Conservation (phyloP, 2,113 vertebrate species). For the Eptesicus fuscus region DNA sequence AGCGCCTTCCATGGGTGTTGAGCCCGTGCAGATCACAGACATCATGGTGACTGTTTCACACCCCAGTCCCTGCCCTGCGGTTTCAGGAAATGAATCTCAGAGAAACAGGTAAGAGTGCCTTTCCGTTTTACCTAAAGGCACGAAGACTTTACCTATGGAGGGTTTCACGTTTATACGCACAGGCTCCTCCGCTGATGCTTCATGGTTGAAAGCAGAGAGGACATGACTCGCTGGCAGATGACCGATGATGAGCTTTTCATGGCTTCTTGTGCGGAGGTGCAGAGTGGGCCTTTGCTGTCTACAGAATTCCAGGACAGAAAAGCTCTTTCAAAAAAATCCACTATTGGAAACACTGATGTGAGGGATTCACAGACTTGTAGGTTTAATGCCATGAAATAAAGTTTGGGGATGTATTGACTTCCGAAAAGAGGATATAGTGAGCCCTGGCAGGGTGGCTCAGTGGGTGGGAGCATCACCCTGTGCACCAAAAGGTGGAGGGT, state of each 20-base stretch:
- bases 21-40: neutral
- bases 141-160: slow-evolving; percentile 68
- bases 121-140: slow-evolving; percentile 56
- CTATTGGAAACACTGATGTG: slow-evolving; percentile 39
- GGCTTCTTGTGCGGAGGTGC: slow-evolving; percentile 39
- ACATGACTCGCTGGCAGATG: slow-evolving; percentile 28
- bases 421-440: neutral
- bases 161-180: slow-evolving; percentile 54
- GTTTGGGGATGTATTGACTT: neutral
- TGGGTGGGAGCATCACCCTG: neutral
- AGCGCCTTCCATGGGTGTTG: neutral
- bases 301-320: slow-evolving; percentile 46
- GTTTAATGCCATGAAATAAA: slow-evolving; percentile 40
- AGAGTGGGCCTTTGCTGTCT: slow-evolving; percentile 60
- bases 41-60: neutral
- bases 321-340: neutral
- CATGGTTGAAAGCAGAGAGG: slow-evolving; percentile 38
- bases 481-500: neutral
- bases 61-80: neutral
- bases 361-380: slow-evolving; percentile 41
- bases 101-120: slow-evolving; percentile 54
- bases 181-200: slow-evolving; percentile 52
- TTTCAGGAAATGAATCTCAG: slow-evolving; percentile 54
- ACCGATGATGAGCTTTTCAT: slow-evolving; percentile 64
- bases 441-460: neutral